Evolutionary conservation across 2,888 invertebrate species (phyloP).

Genomic region (Dione juno): DNA sequence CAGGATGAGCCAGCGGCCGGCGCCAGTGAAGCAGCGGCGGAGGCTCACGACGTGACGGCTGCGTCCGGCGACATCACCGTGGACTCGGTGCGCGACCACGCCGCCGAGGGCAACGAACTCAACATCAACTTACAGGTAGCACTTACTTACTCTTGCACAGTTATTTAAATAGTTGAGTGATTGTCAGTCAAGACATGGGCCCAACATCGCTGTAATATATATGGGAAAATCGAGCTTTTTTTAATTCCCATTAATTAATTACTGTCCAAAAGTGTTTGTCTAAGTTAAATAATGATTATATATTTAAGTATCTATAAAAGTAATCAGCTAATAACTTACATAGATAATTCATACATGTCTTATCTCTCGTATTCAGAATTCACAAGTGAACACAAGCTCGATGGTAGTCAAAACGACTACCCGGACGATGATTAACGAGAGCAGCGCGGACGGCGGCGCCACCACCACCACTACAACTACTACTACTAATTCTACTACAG

Average conservation of each 20-base stretch:
- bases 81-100: conserved; percentile 96
- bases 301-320: no score
- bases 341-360: not conserved
- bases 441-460: conserved; percentile 61
- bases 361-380: conserved; percentile 59
- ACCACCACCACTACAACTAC: conserved; percentile 73
- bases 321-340: no score
- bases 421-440: conserved; percentile 81
- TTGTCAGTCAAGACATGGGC: no score
- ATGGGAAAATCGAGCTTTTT: no score
- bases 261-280: no score
- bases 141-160: no score
- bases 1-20: conserved; percentile 70
- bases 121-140: conserved; percentile 81
- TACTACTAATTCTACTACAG: conserved; percentile 65
- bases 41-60: conserved; percentile 80
- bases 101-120: conserved; percentile 75
- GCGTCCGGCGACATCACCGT: conserved; percentile 94
- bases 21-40: conserved; percentile 56
- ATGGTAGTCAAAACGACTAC: conserved; percentile 86
- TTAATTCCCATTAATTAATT: no score
- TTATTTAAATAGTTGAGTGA: not conserved
- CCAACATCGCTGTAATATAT: no score
- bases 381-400: conserved; percentile 81
- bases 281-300: no score